Evolutionary conservation across 2,888 invertebrate species (phyloP).

Genomic region (Campaea margaritaria): DNA sequence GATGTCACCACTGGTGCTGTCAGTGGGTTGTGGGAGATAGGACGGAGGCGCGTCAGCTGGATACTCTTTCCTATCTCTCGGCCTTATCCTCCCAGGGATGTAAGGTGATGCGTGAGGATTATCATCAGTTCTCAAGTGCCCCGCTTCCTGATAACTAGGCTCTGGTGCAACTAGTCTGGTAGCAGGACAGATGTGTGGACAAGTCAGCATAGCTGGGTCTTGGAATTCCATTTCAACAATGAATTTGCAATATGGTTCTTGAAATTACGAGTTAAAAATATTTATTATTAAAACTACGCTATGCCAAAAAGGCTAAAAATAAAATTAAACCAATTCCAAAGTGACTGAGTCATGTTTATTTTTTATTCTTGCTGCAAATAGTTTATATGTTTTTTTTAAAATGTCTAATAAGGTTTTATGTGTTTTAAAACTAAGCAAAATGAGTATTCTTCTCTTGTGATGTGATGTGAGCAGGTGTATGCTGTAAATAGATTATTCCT

Average conservation of each 20-base stretch:
- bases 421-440: no score
- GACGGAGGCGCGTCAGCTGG: slow-evolving; percentile 70
- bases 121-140: slow-evolving; percentile 33
- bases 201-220: slow-evolving; percentile 48
- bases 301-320: slow-evolving; percentile 8
- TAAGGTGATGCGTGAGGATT: slow-evolving; percentile 57
- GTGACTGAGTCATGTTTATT: slow-evolving; percentile 1
- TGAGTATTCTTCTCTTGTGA: no score
- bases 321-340: slow-evolving; percentile 1
- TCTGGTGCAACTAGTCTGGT: background rate
- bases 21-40: slow-evolving; percentile 74
- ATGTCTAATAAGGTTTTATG: no score
- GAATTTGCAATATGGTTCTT: slow-evolving; percentile 49
- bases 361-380: background rate
- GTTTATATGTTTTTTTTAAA: no score
- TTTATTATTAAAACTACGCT: slow-evolving; percentile 21
- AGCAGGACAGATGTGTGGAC: slow-evolving; percentile 69
- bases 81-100: slow-evolving; percentile 66
- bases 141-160: slow-evolving; percentile 47
- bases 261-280: slow-evolving; percentile 31
- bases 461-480: no score
- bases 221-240: slow-evolving; percentile 52
- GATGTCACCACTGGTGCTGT: slow-evolving; percentile 74
- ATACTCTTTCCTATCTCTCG: slow-evolving; percentile 62
- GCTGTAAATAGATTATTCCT: background rate